These are phyloP conservation scores for Drosophila dunni DNA, from an alignment of 1,140 invertebrate species.

Conservation along the genomic window DNA sequence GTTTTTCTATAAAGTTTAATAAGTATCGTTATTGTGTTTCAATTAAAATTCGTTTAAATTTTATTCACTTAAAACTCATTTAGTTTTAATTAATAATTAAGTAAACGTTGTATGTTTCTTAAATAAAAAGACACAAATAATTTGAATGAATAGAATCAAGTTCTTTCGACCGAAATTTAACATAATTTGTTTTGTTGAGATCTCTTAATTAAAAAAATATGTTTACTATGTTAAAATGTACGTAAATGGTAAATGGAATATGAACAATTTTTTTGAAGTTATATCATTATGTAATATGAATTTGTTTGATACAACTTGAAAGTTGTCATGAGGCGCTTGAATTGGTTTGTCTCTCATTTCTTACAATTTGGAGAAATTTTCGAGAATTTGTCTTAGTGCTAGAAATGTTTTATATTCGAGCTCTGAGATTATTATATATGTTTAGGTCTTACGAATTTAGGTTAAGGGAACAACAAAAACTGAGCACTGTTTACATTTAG, in stretches of 20 bases:
- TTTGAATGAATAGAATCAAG: constrained; percentile 42
- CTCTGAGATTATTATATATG: constrained; percentile 21
- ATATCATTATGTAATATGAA: constrained; percentile 21
- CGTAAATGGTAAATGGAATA: constrained; percentile 49
- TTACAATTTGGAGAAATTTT: constrained; percentile 35
- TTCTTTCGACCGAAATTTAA: constrained; percentile 47
- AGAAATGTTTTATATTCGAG: constrained; percentile 36
- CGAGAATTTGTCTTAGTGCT: constrained; percentile 52
- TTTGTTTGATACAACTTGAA: constrained; percentile 64
- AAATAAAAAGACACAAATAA: constrained; percentile 59
- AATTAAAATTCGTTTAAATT: constrained; percentile 20
- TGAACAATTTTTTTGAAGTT: constrained; percentile 38
- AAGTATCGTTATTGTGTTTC: too few species aligned
- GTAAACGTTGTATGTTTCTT: constrained; percentile 36
- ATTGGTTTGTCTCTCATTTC: constrained; percentile 38
- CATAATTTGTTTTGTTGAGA: constrained; percentile 59
- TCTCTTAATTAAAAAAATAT: constrained; percentile 64
- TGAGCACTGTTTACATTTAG: constrained; percentile 66
- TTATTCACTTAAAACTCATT: constrained; percentile 35
- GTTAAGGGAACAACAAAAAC: constrained; percentile 73
- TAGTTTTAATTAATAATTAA: constrained; percentile 38
- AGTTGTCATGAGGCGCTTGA: constrained; percentile 72
- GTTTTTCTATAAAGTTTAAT: too few species aligned
- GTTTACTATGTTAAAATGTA: constrained; percentile 18
- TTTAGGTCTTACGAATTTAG: constrained; percentile 52